Evolutionary conservation across 2,113 vertebrate species (phyloP).

Genomic region (Leucopsar rothschildi): DNA sequence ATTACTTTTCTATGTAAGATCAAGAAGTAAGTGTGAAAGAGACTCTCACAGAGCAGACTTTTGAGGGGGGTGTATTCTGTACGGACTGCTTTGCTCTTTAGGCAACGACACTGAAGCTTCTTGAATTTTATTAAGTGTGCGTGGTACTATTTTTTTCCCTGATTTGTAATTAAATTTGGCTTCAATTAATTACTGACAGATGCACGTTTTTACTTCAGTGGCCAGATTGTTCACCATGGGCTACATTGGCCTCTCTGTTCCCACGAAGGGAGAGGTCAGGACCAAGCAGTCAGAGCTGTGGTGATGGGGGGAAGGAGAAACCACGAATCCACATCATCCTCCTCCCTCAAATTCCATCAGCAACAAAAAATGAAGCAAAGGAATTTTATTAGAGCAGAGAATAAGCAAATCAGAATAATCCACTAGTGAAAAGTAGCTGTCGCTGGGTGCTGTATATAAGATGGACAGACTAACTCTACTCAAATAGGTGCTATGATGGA

Average conservation of each 20-base stretch:
- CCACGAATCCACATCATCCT: not conserved
- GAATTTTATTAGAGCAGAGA: not conserved
- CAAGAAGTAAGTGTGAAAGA: not conserved
- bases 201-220: slow-evolving; percentile 29
- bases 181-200: slow-evolving; percentile 66
- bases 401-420: not conserved
- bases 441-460: not conserved
- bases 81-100: not conserved
- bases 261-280: not conserved
- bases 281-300: not conserved
- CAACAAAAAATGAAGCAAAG: not conserved
- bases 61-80: not conserved
- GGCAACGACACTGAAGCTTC: not conserved
- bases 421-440: not conserved
- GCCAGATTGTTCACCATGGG: slow-evolving; percentile 57
- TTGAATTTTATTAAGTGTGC: slow-evolving; percentile 19
- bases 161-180: slow-evolving; percentile 64
- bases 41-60: not conserved
- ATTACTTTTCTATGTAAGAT: not conserved
- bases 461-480: not conserved
- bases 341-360: not conserved
- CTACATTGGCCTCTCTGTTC: not conserved
- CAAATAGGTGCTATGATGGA: not conserved
- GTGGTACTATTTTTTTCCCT: not conserved
- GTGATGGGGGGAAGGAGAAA: not conserved